Base-by-base conservation (phyloP, 1,140 invertebrate genomes). In the Caenorhabditis tropicalis region DNA sequence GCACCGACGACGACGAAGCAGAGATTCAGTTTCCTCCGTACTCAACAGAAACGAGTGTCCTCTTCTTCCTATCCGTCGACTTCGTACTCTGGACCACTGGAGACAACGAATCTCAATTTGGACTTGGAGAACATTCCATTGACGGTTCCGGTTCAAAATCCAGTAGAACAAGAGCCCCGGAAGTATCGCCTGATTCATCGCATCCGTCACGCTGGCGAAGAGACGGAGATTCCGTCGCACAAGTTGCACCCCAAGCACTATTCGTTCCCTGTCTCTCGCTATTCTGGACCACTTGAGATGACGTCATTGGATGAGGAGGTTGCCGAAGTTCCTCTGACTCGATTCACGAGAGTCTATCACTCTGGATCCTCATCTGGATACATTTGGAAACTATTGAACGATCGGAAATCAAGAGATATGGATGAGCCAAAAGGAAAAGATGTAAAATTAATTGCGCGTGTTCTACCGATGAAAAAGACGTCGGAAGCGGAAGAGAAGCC, bases 341-440 rank as follows among this genome's bases (percentile, higher is more conserved):
- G 86, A 24, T 48, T 84, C 24, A 36, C 51, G 9, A 53, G 19
- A 6, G 84, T 65, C 7, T 87, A 87, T 74, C 86, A 87, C 39
- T 31, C 49, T 29, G 86, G 86, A 48, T 79, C 84, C 16, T 82
- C 79, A 5, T 51, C 31, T 43, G 21, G 46, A 43, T 24, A 24
- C 19, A 24, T 74, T 21, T 74, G 65, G 65, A 39, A 43, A 24
- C n/a, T 74, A 9, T 24, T 74, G 2, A 74, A 74, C 39, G 7
- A 0, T 74, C 65, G n/a, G 21, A 36, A 16, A 0, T 24, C 15
- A 27, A 43, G n/a, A 24, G 65, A 74, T 36, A 4, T 65, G 36
- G 36, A 74, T 21, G 36, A 74, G 15, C 36, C 36, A 9, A 46
- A 24, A 31, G 3, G 70, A 81, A 91, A 86, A 89, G 91, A 46